Base-by-base conservation (phyloP, 2,797 vertebrate species). In the Corythornis leucogaster region DNA sequence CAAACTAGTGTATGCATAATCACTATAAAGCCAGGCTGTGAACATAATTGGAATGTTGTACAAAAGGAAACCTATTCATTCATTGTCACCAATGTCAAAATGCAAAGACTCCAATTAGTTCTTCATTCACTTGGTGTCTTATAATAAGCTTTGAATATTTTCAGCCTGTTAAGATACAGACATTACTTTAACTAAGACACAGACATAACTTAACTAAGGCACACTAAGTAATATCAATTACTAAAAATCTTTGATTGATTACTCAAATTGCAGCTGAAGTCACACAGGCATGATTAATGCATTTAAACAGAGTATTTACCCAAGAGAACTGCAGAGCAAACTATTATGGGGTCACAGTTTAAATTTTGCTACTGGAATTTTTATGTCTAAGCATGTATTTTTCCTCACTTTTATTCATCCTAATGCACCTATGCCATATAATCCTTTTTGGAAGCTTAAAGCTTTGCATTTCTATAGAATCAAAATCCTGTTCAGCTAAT, bases 301-400 rank as follows among this genome's bases (percentile, higher is more conserved):
- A 92, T 94, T 96, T 92, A 75, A 93, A 80, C 38, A 80, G 70
- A 68, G 42, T 71, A 66, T 90, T 93, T 94, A 92, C 67, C 59
- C 84, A 92, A 45, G 73, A 76, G 84, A 85, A 77, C 45, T 80
- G 51, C 82, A 93, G 53, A 84, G 76, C 43, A 73, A 91, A 90
- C 87, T 91, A n/a, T 85, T 89, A 69, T 0, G 7, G 35, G 78
- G 83, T 90, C 80, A 95, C 30, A 86, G 71, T 75, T 81, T 70
- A 90, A 74, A 51, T 87, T 89, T 28, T 90, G 69, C 61, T 87
- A 80, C 73, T 40, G 54, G 80, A 93, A 74, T 92, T 84, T 93
- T 92, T 88, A 88, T 74, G 64, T 64, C 71, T 88, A 91, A 90
- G 90, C 74, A 84, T 62, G 90, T 83, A 11, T 73, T 84, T 81